A percentile compares a stretch with the other conserved stretches of the same genome.
phyloP scores from a whole-genome alignment of 2,797 vertebrate species.

The Poeciliopsis turneri region DNA sequence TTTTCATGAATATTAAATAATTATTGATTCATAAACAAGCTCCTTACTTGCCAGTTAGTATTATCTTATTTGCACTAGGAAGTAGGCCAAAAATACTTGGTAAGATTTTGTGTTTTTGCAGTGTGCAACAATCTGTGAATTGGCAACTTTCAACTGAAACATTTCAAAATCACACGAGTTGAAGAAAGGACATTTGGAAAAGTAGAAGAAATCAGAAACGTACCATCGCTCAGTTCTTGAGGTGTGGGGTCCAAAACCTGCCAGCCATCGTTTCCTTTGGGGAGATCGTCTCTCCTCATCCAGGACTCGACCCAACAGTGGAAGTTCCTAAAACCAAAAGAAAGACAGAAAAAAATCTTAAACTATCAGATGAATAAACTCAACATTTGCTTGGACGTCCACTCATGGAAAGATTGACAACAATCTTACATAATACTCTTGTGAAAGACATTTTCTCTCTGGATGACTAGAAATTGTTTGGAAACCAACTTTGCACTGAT shows the following conservation, averaged over 20 bases:
- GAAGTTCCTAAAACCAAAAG: constrained; percentile 86
- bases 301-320: constrained; percentile 96
- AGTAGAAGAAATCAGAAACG: not conserved
- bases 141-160: not conserved
- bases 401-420: not conserved
- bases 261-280: constrained; percentile 87
- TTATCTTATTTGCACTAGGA: too few relatives aligned
- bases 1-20: too few relatives aligned
- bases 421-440: not conserved
- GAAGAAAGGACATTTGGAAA: not conserved
- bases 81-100: too few relatives aligned
- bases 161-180: not conserved
- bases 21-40: too few relatives aligned
- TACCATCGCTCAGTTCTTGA: constrained; percentile 93
- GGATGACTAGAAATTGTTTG: not conserved
- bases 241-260: constrained; percentile 95
- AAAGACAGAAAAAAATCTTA: not conserved
- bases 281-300: constrained; percentile 89
- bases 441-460: not conserved
- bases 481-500: not conserved
- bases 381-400: not conserved
- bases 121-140: not conserved
- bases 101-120: too few relatives aligned
- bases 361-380: not conserved
- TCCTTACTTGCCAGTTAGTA: too few relatives aligned